Evolutionary conservation across 2,797 vertebrate species (phyloP).

Genomic region (Limnodromus scolopaceus): DNA sequence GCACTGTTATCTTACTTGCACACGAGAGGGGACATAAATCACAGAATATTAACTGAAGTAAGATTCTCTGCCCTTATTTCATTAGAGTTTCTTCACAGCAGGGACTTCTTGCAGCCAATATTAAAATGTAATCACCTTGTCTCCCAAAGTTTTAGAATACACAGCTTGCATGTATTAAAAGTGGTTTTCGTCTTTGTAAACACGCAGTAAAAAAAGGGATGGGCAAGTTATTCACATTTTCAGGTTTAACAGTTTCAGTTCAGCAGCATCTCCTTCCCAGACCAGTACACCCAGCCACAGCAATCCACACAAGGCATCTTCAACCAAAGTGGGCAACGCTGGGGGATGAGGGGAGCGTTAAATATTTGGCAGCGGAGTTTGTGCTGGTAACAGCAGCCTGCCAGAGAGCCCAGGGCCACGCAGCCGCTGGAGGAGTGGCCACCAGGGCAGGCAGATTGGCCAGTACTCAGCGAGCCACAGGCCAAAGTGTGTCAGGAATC

Average conservation of each 20-base stretch:
- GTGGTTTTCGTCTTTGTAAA: background rate
- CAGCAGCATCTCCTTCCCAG: background rate
- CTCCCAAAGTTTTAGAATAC: background rate
- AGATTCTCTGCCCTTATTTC: background rate
- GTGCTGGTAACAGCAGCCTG: background rate
- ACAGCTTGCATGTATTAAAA: background rate
- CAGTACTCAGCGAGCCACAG: fast-evolving
- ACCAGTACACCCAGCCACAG: background rate
- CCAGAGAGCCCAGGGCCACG: fast-evolving
- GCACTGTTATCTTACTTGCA: background rate
- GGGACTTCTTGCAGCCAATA: background rate
- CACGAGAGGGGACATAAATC: background rate
- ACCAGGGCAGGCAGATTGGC: background rate
- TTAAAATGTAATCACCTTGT: background rate
- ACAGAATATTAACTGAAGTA: background rate
- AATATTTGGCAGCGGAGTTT: background rate
- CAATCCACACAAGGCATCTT: background rate
- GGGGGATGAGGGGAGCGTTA: background rate
- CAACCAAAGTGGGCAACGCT: background rate
- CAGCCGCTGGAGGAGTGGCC: background rate
- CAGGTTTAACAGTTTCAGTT: background rate
- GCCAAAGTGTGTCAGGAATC: background rate
- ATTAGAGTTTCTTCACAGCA: background rate
- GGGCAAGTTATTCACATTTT: background rate
- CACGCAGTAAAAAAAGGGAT: background rate